Evolutionary conservation across 2,888 invertebrate genomes (phyloP).

Genomic region (Syrista parreyssii): DNA sequence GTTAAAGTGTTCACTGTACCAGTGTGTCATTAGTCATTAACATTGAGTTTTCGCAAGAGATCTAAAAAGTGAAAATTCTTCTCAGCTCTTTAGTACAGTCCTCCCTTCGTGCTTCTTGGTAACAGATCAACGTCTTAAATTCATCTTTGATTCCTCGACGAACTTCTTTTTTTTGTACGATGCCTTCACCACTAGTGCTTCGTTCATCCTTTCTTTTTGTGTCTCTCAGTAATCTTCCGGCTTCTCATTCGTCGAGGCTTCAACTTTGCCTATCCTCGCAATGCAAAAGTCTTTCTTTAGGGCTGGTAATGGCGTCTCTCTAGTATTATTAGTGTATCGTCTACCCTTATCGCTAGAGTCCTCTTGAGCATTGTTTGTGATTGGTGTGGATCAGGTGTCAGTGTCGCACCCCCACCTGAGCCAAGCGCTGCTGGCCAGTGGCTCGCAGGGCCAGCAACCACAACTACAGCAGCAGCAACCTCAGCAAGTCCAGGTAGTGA

Average conservation of each 20-base stretch:
- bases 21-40: constrained; percentile 10
- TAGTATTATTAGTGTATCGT: constrained; percentile 12
- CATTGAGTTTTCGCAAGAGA: neutral
- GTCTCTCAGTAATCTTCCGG: neutral
- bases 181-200: neutral
- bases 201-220: neutral
- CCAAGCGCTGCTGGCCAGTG: constrained; percentile 70
- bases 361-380: constrained; percentile 48
- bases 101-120: neutral
- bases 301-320: neutral
- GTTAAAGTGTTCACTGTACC: constrained; percentile 16
- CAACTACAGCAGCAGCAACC: constrained; percentile 45
- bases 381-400: constrained; percentile 67
- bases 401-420: constrained; percentile 73
- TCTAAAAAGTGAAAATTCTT: neutral
- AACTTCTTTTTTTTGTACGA: neutral
- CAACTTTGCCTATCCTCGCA: neutral
- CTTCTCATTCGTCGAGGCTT: neutral
- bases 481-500: constrained; percentile 55
- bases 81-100: neutral
- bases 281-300: neutral
- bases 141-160: neutral
- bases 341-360: constrained; percentile 29
- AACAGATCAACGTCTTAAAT: neutral
- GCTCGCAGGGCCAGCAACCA: constrained; percentile 47